Percentiles rank a stretch among this genome's conserved stretches.
Evolutionary conservation across 1,140 invertebrate genomes (phyloP).

Genomic region (Sitobion miscanthi): DNA sequence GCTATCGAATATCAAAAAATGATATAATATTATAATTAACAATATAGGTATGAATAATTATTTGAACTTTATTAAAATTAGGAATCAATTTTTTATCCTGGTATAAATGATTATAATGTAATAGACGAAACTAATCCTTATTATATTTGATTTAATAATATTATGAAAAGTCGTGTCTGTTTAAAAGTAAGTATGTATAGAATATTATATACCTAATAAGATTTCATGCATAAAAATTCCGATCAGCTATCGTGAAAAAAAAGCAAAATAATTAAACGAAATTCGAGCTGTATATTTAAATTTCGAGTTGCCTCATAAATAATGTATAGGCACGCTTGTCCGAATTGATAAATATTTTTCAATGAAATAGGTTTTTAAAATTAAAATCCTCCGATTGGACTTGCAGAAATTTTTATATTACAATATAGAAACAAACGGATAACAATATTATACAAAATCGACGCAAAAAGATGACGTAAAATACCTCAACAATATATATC

Average conservation of each 20-base stretch:
- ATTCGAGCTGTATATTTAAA: background rate
- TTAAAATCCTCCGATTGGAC: background rate
- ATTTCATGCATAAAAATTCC: background rate
- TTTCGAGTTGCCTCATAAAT: slow-evolving; percentile 20
- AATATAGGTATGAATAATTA: background rate
- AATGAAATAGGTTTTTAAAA: background rate
- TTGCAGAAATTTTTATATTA: background rate
- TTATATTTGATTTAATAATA: background rate
- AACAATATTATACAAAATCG: background rate
- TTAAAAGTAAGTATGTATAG: background rate
- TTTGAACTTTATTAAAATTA: background rate
- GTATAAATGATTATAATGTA: background rate
- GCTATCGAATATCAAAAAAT: too few species aligned
- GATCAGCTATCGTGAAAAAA: background rate
- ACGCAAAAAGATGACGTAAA: background rate
- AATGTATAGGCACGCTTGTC: background rate
- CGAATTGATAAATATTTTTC: background rate
- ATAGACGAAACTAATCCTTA: background rate
- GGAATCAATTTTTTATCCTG: background rate
- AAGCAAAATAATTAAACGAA: slow-evolving; percentile 19
- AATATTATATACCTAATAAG: background rate
- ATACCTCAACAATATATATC: background rate
- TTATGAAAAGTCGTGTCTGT: background rate
- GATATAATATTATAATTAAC: too few species aligned
- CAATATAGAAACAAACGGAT: background rate